A percentile compares a stretch with the other conserved stretches of the same genome.
phyloP scores from a whole-genome alignment of 2,888 invertebrate genomes.

The Nymphalis c-album region DNA sequence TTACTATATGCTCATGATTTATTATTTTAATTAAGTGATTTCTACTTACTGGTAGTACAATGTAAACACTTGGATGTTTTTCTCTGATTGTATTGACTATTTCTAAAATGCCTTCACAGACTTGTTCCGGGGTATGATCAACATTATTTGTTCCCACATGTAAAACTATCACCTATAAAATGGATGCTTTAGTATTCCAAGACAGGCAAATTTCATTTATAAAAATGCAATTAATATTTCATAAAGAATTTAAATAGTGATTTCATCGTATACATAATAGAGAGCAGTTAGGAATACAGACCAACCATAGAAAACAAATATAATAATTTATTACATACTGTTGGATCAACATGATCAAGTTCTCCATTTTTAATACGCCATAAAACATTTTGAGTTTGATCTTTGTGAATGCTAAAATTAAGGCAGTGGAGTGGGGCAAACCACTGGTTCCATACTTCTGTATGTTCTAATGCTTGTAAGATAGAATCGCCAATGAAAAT shows the following conservation, averaged over 20 bases:
- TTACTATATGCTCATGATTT: not conserved
- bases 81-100: slow-evolving; percentile 87
- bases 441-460: slow-evolving; percentile 93
- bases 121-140: slow-evolving; percentile 88
- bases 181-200: not conserved
- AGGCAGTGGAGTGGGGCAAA: slow-evolving; percentile 95
- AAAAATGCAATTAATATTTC: not conserved
- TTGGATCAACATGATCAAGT: slow-evolving; percentile 92
- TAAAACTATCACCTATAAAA: slow-evolving; percentile 88
- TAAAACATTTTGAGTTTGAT: slow-evolving; percentile 92
- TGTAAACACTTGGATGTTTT: slow-evolving; percentile 89
- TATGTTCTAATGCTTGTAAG: slow-evolving; percentile 89
- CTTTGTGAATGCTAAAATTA: slow-evolving; percentile 94
- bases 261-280: no score
- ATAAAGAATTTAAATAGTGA: not conserved
- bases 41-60: slow-evolving; percentile 90
- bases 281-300: no score
- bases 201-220: not conserved
- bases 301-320: not conserved
- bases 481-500: slow-evolving; percentile 95
- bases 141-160: slow-evolving; percentile 95
- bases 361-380: slow-evolving; percentile 96
- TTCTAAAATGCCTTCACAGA: slow-evolving; percentile 89
- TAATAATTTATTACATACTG: slow-evolving; percentile 75
- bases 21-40: not conserved